These are phyloP conservation scores for Laodelphax striatellus DNA, from an alignment of 1,140 invertebrate genomes.

Conservation along the genomic window DNA sequence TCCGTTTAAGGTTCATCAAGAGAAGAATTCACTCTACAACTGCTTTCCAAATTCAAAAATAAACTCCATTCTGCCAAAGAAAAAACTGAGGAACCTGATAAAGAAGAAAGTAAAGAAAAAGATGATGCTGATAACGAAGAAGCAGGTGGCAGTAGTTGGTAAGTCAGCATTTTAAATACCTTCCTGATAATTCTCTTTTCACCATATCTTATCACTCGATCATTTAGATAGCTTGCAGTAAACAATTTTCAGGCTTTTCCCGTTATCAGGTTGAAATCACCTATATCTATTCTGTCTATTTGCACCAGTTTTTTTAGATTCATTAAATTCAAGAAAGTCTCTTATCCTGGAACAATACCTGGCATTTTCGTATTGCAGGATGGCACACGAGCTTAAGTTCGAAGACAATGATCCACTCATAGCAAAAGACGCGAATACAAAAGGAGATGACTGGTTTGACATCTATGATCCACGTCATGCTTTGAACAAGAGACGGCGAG, in stretches of 20 bases:
- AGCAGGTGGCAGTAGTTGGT: neutral
- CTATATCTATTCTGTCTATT: no score
- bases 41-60: slow-evolving; percentile 73
- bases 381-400: slow-evolving; percentile 68
- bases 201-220: no score
- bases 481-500: slow-evolving; percentile 79
- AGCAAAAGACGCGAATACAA: slow-evolving; percentile 91
- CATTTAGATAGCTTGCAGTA: no score
- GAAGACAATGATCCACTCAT: slow-evolving; percentile 61
- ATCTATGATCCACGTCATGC: slow-evolving; percentile 92
- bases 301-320: no score
- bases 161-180: no score
- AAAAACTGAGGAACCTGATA: slow-evolving; percentile 31
- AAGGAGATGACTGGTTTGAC: slow-evolving; percentile 91
- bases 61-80: slow-evolving; percentile 59
- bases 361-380: slow-evolving; percentile 38
- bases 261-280: no score
- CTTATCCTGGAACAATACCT: no score
- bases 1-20: slow-evolving; percentile 31
- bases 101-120: slow-evolving; percentile 29
- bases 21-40: slow-evolving; percentile 58
- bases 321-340: no score
- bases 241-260: no score
- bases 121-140: slow-evolving; percentile 26
- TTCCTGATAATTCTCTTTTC: no score